Evolutionary conservation across 2,888 invertebrate genomes (phyloP).

Genomic region (Agrochola lota): DNA sequence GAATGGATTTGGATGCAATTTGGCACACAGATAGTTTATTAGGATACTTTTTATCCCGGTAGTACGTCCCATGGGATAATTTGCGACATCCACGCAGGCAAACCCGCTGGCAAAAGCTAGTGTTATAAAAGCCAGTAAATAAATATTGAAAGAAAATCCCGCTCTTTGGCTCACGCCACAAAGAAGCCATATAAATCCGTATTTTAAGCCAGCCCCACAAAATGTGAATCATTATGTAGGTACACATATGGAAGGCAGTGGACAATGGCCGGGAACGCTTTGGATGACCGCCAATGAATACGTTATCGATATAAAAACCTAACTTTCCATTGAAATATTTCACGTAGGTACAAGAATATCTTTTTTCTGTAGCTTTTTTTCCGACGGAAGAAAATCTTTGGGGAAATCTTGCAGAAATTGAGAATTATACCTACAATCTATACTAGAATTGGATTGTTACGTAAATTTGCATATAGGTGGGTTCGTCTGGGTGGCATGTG

Average conservation of each 20-base stretch:
- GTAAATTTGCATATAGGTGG: constrained; percentile 31
- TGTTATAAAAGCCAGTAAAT: constrained; percentile 15
- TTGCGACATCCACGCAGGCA: too few species aligned
- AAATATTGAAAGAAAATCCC: constrained; percentile 22
- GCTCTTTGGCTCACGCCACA: constrained; percentile 1
- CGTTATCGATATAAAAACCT: constrained; percentile 68
- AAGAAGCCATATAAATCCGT: constrained; percentile 3
- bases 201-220: constrained; percentile 19
- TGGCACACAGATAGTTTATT: too few species aligned
- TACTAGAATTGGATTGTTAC: constrained; percentile 34
- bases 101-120: too few species aligned
- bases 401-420: constrained; percentile 52
- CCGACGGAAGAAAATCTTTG: constrained; percentile 24
- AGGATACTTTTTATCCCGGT: too few species aligned
- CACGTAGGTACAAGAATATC: constrained; percentile 30
- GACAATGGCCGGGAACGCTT: constrained; percentile 67
- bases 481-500: constrained; percentile 9
- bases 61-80: too few species aligned
- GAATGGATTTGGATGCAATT: too few species aligned
- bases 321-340: constrained; percentile 57
- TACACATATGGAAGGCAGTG: constrained; percentile 34
- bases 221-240: constrained; percentile 7
- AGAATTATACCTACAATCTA: constrained; percentile 34
- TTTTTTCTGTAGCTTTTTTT: constrained; percentile 28
- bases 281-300: constrained; percentile 80